Conservation (phyloP, 2,113 vertebrate genomes). For the Micronycteris hirsuta region DNA sequence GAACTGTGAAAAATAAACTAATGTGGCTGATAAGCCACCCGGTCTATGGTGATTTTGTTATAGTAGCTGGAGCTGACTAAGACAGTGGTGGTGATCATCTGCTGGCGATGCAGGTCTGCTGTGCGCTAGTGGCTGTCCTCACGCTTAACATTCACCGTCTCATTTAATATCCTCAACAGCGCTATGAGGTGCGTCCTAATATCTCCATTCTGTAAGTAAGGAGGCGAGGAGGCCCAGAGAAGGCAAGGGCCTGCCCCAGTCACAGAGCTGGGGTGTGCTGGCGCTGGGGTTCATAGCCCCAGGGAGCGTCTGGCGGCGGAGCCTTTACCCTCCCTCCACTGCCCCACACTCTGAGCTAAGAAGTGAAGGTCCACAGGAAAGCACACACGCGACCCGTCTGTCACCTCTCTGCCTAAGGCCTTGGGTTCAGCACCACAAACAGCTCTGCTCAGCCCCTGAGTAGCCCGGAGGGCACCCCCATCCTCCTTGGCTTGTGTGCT, state of each 20-base stretch:
- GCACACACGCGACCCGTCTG: neutral
- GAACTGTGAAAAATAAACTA: neutral
- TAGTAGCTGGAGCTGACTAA: neutral
- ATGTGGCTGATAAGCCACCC: neutral
- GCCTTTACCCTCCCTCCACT: neutral
- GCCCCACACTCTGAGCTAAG: neutral
- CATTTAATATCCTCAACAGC: neutral
- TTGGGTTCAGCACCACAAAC: neutral
- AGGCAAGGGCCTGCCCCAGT: neutral
- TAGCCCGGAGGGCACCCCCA: fast-evolving
- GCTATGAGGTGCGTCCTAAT: neutral
- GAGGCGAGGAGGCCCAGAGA: neutral
- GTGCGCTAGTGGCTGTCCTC: neutral
- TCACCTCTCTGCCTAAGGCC: neutral
- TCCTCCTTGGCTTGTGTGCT: neutral
- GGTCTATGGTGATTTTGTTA: neutral
- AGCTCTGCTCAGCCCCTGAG: neutral
- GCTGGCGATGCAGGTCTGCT: neutral
- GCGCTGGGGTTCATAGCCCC: neutral
- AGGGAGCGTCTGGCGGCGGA: neutral
- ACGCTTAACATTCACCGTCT: neutral
- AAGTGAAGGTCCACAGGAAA: neutral
- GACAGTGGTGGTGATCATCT: neutral
- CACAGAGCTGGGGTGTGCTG: neutral
- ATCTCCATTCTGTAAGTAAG: neutral